Evolutionary conservation across 2,113 vertebrate genomes (phyloP).

Genomic region (Gambusia holbrooki): DNA sequence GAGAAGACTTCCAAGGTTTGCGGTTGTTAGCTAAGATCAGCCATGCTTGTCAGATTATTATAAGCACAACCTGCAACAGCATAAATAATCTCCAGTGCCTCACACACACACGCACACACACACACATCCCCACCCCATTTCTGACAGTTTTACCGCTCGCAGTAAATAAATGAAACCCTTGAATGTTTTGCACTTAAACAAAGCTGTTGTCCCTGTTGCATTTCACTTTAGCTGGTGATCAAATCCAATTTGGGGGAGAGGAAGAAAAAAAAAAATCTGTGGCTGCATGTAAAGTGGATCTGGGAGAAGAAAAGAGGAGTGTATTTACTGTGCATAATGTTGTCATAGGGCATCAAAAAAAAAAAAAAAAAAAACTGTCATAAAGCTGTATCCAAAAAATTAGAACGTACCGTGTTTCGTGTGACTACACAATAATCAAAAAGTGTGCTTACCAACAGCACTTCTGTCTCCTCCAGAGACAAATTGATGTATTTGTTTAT

Average conservation of each 20-base stretch:
- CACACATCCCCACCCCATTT: neutral
- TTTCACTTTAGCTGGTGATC: constrained; percentile 3
- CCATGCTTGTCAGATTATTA: constrained; percentile 20
- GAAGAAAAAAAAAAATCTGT: constrained; percentile 12
- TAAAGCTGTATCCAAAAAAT: constrained; percentile 9
- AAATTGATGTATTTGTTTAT: constrained; percentile 32
- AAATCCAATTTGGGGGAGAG: neutral
- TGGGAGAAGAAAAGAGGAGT: constrained; percentile 3
- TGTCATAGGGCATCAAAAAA: constrained; percentile 3
- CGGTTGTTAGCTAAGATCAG: constrained; percentile 36
- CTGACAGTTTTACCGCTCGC: constrained; percentile 27
- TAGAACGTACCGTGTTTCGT: constrained; percentile 49
- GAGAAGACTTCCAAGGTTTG: constrained; percentile 36
- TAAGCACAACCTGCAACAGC: constrained; percentile 50
- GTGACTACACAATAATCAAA: constrained; percentile 37
- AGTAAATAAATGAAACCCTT: constrained; percentile 23
- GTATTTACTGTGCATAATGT: constrained; percentile 22
- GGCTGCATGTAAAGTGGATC: constrained; percentile 22
- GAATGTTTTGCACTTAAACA: constrained; percentile 53
- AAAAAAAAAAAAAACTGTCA: neutral
- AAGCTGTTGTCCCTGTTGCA: constrained; percentile 10
- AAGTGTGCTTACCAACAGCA: constrained; percentile 31
- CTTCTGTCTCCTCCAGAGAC: constrained; percentile 18
- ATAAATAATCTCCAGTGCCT: constrained; percentile 71
- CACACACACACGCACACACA: neutral